Evolutionary conservation across 2,888 invertebrate genomes (phyloP).

Genomic region (Odontothrips loti): DNA sequence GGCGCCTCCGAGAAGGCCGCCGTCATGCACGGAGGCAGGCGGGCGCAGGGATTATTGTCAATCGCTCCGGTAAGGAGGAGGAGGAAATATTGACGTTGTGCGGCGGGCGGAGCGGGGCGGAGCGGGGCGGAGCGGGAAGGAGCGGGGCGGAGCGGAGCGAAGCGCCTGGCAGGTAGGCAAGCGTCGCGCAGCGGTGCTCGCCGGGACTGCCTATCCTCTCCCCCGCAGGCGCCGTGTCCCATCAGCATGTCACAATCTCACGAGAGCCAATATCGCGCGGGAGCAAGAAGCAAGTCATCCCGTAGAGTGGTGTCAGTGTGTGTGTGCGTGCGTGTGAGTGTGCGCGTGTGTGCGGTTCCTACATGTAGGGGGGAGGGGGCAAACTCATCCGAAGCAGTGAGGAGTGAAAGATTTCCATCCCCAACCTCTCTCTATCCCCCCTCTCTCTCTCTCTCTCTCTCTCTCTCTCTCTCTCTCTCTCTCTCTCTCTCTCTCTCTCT

Average conservation of each 20-base stretch:
- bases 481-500: slow-evolving; percentile 1
- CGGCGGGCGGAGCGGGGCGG: too few relatives aligned
- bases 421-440: background rate
- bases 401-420: background rate
- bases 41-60: too few relatives aligned
- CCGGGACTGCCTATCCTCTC: too few relatives aligned
- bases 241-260: background rate
- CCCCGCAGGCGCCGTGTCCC: too few relatives aligned
- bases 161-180: too few relatives aligned
- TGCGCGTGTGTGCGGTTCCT: background rate
- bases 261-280: background rate
- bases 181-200: too few relatives aligned
- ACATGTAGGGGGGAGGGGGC: background rate
- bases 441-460: background rate
- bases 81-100: too few relatives aligned
- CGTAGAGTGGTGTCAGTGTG: background rate
- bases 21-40: too few relatives aligned
- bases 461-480: background rate
- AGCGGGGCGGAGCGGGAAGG: too few relatives aligned
- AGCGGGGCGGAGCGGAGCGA: too few relatives aligned
- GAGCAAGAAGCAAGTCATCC: background rate
- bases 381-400: slow-evolving; percentile 4
- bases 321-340: background rate
- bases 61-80: too few relatives aligned
- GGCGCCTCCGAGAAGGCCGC: background rate